Evolutionary conservation across 35 echinoderm and acorn worm genomes (phyloP).

Genomic region (Strongylocentrotus purpuratus): DNA sequence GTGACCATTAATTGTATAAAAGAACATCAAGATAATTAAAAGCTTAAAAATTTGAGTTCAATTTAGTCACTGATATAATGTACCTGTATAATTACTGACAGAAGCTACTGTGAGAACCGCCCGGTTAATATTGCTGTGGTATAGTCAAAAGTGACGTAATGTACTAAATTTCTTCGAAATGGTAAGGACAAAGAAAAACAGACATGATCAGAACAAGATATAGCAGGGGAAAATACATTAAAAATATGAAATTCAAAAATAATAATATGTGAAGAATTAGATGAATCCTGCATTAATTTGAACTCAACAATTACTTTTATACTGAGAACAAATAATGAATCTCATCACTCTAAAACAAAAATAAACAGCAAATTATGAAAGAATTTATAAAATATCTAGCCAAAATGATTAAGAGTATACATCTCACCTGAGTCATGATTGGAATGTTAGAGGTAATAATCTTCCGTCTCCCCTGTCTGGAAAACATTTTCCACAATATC

Average conservation of each 20-base stretch:
- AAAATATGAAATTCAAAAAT: too few species aligned
- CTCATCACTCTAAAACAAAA: background rate
- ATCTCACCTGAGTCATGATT: conserved; percentile 64
- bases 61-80: too few species aligned
- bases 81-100: background rate
- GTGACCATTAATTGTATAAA: background rate
- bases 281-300: too few species aligned
- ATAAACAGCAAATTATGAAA: background rate
- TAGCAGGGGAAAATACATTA: too few species aligned
- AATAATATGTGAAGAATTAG: too few species aligned
- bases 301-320: too few species aligned
- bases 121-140: background rate
- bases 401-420: background rate
- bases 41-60: too few species aligned
- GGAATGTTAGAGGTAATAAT: conserved; percentile 60
- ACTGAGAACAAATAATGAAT: background rate
- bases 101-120: background rate
- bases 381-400: background rate
- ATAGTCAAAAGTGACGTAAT: too few species aligned
- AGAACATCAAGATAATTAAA: background rate
- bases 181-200: too few species aligned
- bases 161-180: too few species aligned
- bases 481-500: conserved; percentile 91
- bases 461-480: conserved; percentile 73
- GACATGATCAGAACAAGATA: too few species aligned